Evolutionary conservation across 2,797 vertebrate genomes (phyloP), one percentile per base, ranked within the genome.

Genomic region (Menidia menidia): DNA sequence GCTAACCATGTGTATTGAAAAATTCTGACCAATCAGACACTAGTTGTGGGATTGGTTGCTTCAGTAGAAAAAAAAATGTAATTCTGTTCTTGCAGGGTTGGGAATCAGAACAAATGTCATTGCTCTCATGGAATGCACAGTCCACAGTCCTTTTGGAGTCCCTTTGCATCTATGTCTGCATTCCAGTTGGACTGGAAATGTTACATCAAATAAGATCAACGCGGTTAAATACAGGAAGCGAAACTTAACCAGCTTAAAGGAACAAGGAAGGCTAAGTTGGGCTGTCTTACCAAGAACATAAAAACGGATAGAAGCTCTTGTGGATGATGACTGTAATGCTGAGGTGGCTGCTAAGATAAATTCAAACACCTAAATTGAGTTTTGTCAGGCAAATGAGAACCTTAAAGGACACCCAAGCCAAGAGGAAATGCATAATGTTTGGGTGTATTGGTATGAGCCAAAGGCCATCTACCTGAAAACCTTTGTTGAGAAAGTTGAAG

Each of bases 221-320:
- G n/a, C n/a, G n/a, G n/a, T 39, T 39, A 7, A 39, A 10, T 10
- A 10, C 35, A 25, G 13, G 9, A 47, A 15, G 43, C 45, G 41
- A 60, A 45, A 15, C 43, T 47, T 45, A n/a, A 47, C 3, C 43
- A 45, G 30, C 58, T 60, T 32, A 60, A 60, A 60, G 58, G 43
- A 45, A n/a, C 30, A 60, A 60, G 9, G 15, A 60, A 32, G 33
- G 30, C 30, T 12, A 60, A 60, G 30, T 32, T 48, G 13, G 30
- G 16, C 44, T 18, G 44, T 33, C 59, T 47, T 19, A 60, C 44
- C 9, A 60, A 6, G 18, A 33, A 47, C 2, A 19, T 33, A 13
- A 60, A 33, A 16, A 60, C 25, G 25, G 7, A 35, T 35, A 33
- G 31, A 48, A 14, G 59, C 4, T 14, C 44, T 61, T 7, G 35